A percentile compares a stretch with the other conserved stretches of the same genome.
phyloP scores from a whole-genome alignment of 1,140 invertebrate species.

The Condylostylus longicornis region DNA sequence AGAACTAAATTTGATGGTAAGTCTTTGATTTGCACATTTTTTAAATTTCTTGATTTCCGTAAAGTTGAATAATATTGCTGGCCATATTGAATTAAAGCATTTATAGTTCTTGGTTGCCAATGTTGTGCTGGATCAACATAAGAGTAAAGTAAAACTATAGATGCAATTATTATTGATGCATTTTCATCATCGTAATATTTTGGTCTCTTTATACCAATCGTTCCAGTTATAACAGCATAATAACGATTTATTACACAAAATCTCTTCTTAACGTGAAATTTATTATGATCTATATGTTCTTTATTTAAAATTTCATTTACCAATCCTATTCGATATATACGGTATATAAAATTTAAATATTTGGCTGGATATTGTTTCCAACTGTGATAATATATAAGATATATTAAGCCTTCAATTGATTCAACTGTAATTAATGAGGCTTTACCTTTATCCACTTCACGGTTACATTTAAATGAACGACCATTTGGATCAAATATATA shows the following conservation, averaged over 20 bases:
- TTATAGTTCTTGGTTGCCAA: constrained; percentile 20
- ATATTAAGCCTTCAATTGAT: constrained; percentile 22
- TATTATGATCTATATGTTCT: too few species aligned
- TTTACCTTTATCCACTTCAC: constrained; percentile 20
- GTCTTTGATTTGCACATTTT: constrained; percentile 24
- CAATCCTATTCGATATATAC: constrained; percentile 21
- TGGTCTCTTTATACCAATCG: constrained; percentile 21
- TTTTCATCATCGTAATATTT: constrained; percentile 21
- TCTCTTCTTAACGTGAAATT: too few species aligned
- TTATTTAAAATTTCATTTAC: constrained; percentile 7
- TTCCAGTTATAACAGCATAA: constrained; percentile 21
- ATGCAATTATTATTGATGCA: constrained; percentile 20
- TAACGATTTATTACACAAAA: constrained; percentile 26
- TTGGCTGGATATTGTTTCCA: constrained; percentile 14
- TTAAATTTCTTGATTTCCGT: constrained; percentile 20
- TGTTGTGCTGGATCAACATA: constrained; percentile 20
- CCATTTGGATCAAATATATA: constrained; percentile 30
- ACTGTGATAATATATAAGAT: constrained; percentile 21
- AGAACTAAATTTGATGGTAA: constrained; percentile 26
- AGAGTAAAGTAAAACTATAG: constrained; percentile 22
- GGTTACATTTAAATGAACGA: constrained; percentile 15
- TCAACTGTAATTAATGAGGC: constrained; percentile 21
- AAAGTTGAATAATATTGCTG: constrained; percentile 23
- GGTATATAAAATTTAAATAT: too few species aligned
- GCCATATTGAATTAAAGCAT: constrained; percentile 23